Evolutionary conservation across 2,888 invertebrate genomes (phyloP), one percentile per base, ranked within the genome.

Genomic region (Drosophila sordidula): DNA sequence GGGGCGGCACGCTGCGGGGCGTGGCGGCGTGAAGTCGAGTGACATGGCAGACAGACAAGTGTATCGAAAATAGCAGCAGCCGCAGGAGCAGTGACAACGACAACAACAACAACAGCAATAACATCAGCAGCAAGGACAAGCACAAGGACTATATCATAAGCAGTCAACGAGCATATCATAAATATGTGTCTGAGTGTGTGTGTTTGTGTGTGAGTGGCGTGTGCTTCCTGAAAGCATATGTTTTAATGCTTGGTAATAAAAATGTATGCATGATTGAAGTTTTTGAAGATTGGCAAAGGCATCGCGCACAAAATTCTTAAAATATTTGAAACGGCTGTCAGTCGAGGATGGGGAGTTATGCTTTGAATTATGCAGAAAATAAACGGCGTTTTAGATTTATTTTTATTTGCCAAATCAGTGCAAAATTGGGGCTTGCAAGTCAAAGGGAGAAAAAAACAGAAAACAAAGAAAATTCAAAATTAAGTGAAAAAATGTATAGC

Each of bases 261-360:
- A 88, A 84, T 79, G 56, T 79, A 78, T 84, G 78, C 84, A 85
- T 83, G 83, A 87, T 86, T 87, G 80, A 86, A 86, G 83, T 83
- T 87, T 64, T 74, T 64, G 51, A 66, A 67, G 65, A 77, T 79
- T 75, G 56, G 45, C 71, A 26, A 55, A 62, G 38, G 34, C 66
- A 54, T 16, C 42, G 9, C 41, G 42, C 46, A 75, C 45, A 69
- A 51, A 25, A 25, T 63, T 68, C 32, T 36, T 22, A 29, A 70
- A 52, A 47, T 44, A 39, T 38, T 34, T 42, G 34, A 46, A 38
- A 46, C 26, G 29, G 29, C 50, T 46, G 18, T 12, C 55, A 63
- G 26, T 32, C 62, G 73, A 42, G 46, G 49, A 38, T 11, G 26
- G 36, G 6, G n/a, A 39, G 26, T 36, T 32, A 49, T 51, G 52